Conservation (phyloP, 2,113 vertebrate genomes). For the Aegithalos caudatus region DNA sequence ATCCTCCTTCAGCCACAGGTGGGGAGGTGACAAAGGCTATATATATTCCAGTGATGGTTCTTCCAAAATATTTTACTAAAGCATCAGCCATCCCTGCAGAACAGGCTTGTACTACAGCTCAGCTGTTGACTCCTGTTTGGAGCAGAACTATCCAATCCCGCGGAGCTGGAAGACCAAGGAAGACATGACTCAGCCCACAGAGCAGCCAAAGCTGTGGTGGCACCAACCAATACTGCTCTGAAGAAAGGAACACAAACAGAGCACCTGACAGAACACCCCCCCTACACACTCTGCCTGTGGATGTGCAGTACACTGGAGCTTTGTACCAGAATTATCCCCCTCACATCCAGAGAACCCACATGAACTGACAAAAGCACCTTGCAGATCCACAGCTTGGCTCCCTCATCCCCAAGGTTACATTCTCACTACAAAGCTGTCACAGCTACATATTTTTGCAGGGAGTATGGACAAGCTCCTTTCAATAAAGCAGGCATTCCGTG, state of each 20-base stretch:
- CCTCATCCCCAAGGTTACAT: not conserved
- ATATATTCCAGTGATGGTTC: not conserved
- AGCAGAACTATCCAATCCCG: not conserved
- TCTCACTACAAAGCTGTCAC: not conserved
- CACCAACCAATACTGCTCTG: not conserved
- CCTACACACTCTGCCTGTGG: accelerated
- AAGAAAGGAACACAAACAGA: not conserved
- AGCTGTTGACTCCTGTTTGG: not conserved
- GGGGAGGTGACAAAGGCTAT: not conserved
- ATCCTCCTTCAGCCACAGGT: not conserved
- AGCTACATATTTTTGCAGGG: not conserved
- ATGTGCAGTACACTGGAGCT: accelerated
- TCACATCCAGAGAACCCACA: not conserved
- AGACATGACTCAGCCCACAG: not conserved
- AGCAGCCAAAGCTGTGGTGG: accelerated
- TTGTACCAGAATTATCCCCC: not conserved
- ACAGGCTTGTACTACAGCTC: not conserved
- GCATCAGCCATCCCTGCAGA: not conserved
- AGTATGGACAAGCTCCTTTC: not conserved
- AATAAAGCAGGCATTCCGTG: not conserved
- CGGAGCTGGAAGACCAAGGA: not conserved
- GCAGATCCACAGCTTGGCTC: not conserved
- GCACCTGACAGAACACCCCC: not conserved
- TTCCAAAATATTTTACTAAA: not conserved
- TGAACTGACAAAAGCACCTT: not conserved